A percentile compares a stretch with the other conserved stretches of the same genome.
Evolutionary conservation across 2,113 vertebrate species (phyloP).

Genomic region (Casuarius casuarius): DNA sequence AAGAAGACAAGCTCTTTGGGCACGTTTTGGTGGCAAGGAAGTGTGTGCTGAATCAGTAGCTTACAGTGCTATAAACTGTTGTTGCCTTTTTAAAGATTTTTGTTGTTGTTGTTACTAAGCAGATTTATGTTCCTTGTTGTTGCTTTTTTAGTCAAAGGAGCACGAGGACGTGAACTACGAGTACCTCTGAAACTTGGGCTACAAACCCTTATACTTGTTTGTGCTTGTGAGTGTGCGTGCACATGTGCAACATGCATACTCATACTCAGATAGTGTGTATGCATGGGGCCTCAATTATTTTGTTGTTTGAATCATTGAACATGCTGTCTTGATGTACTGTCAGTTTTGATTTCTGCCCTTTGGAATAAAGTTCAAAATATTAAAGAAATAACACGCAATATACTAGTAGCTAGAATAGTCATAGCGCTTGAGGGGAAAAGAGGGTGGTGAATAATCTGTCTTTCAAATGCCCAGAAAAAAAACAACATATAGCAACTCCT

Average conservation of each 20-base stretch:
- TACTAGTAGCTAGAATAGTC: constrained; percentile 52
- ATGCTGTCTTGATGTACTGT: constrained; percentile 51
- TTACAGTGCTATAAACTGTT: not conserved
- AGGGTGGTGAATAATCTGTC: constrained; percentile 47
- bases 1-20: not conserved
- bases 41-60: not conserved
- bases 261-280: not conserved
- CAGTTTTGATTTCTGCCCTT: constrained; percentile 62
- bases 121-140: not conserved
- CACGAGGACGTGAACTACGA: not conserved
- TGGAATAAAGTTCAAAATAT: constrained; percentile 48
- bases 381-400: constrained; percentile 65
- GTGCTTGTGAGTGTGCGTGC: not conserved
- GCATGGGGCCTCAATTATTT: constrained; percentile 55
- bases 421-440: not conserved
- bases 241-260: not conserved
- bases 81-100: not conserved
- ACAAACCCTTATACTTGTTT: not conserved
- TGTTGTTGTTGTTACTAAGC: not conserved
- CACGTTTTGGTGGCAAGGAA: not conserved
- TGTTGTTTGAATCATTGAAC: constrained; percentile 38
- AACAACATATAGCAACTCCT: not conserved
- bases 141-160: not conserved
- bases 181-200: not conserved
- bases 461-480: constrained; percentile 16